Evolutionary conservation across 92 coral and sea anemone species (phyloP).

Genomic region (Paragorgia papillata): DNA sequence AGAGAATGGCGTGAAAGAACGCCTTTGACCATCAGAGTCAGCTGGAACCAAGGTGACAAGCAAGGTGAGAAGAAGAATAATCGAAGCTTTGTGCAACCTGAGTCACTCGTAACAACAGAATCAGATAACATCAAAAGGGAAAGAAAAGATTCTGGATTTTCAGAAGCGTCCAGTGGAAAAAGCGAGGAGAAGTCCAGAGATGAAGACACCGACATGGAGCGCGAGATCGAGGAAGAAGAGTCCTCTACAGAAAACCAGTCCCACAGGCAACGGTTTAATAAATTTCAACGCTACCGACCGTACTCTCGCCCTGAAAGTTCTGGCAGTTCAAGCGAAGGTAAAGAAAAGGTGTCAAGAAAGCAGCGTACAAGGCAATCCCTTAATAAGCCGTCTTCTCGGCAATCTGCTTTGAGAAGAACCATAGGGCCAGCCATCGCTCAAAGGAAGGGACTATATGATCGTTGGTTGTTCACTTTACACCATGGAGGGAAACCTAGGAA

Average conservation of each 20-base stretch:
- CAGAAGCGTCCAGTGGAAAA: constrained; percentile 26
- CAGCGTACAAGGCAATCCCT: neutral
- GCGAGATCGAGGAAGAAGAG: constrained; percentile 13
- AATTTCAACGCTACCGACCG: constrained; percentile 19
- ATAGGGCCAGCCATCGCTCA: no score
- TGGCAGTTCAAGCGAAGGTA: neutral
- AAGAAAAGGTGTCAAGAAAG: constrained; percentile 18
- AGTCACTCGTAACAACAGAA: neutral
- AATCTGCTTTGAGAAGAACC: neutral
- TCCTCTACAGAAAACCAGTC: neutral
- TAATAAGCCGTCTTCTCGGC: no score
- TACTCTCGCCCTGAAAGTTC: constrained; percentile 1
- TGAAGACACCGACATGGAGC: constrained; percentile 22
- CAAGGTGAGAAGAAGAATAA: neutral
- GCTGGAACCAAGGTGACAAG: constrained; percentile 16
- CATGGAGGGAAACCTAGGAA: constrained; percentile 20
- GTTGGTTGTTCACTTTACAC: constrained; percentile 8
- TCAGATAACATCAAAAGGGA: constrained; percentile 9
- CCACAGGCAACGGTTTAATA: constrained; percentile 15
- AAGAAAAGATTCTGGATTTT: constrained; percentile 51
- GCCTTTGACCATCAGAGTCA: constrained; percentile 28
- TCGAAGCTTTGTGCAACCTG: neutral
- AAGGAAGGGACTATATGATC: neutral
- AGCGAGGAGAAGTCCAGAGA: constrained; percentile 42
- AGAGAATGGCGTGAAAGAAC: constrained; percentile 32